phyloP scores from a whole-genome alignment of 2,797 vertebrate species.

The Gobionotothen gibberifrons region DNA sequence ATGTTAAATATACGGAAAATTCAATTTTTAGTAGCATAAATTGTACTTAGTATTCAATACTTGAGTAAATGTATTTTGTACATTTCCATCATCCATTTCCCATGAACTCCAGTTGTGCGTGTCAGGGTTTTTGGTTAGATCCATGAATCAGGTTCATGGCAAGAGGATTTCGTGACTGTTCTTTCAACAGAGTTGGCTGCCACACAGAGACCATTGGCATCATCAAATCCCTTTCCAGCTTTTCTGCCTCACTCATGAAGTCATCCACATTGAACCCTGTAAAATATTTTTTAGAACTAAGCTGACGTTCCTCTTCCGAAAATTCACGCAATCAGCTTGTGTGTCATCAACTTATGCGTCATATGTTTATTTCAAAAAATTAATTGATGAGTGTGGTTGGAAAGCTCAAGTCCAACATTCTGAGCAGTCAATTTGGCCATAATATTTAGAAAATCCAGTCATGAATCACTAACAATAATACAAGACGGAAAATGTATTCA shows the following conservation, averaged over 20 bases:
- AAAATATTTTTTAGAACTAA: conserved; percentile 59
- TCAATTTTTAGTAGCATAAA: neutral
- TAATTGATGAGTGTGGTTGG: conserved; percentile 49
- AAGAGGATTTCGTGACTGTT: conserved; percentile 73
- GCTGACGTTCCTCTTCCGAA: conserved; percentile 42
- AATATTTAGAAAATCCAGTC: conserved; percentile 75
- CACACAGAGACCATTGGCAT: conserved; percentile 77
- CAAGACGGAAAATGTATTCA: conserved; percentile 37
- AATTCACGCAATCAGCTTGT: conserved; percentile 56
- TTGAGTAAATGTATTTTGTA: conserved; percentile 16
- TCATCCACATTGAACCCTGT: conserved; percentile 62
- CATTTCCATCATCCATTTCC: conserved; percentile 81
- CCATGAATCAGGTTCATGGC: conserved; percentile 81
- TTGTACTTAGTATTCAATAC: conserved; percentile 34
- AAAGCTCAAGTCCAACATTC: conserved; percentile 61
- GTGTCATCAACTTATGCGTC: conserved; percentile 66
- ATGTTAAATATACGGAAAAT: neutral
- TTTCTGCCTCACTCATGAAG: conserved; percentile 72
- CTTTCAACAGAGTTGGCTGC: conserved; percentile 75
- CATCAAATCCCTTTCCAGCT: conserved; percentile 71
- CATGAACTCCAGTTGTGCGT: conserved; percentile 76
- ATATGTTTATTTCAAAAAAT: conserved; percentile 62
- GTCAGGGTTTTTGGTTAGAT: conserved; percentile 76
- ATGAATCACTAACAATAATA: conserved; percentile 68
- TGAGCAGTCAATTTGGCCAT: conserved; percentile 63